These are phyloP conservation scores for Diloba caeruleocephala DNA, from an alignment of 2,888 invertebrate species.

Conservation along the genomic window DNA sequence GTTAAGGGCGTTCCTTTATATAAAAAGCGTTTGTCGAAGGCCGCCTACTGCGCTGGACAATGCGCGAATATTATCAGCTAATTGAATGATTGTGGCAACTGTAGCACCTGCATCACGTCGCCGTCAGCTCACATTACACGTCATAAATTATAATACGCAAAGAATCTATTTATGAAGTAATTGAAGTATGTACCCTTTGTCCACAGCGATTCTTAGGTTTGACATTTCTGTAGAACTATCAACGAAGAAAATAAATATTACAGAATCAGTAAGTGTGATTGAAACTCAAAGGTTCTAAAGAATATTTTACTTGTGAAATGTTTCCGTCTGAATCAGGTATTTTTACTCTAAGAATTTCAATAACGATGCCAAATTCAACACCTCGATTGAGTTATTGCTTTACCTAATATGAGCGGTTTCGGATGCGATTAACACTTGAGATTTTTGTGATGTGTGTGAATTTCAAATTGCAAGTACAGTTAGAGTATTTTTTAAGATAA, in stretches of 20 bases:
- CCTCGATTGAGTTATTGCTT: too few relatives aligned
- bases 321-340: too few relatives aligned
- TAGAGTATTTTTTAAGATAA: too few relatives aligned
- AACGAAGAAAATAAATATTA: neutral
- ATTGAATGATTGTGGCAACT: constrained; percentile 48
- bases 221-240: neutral
- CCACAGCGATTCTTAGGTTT: constrained; percentile 7
- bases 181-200: constrained; percentile 27
- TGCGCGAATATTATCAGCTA: constrained; percentile 49
- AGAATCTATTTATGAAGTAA: constrained; percentile 32
- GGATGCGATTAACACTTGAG: too few relatives aligned
- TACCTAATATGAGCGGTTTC: too few relatives aligned
- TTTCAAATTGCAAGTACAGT: too few relatives aligned
- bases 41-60: constrained; percentile 54
- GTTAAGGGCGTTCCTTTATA: constrained; percentile 60
- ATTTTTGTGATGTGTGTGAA: too few relatives aligned
- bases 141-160: constrained; percentile 22
- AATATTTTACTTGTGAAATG: neutral
- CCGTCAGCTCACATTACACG: constrained; percentile 31
- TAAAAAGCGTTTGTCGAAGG: constrained; percentile 61
- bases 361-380: too few relatives aligned
- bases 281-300: too few relatives aligned
- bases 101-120: constrained; percentile 52
- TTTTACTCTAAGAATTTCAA: too few relatives aligned
- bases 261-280: too few relatives aligned